phyloP scores from a whole-genome alignment of 2,113 vertebrate species.

The Ahaetulla prasina region DNA sequence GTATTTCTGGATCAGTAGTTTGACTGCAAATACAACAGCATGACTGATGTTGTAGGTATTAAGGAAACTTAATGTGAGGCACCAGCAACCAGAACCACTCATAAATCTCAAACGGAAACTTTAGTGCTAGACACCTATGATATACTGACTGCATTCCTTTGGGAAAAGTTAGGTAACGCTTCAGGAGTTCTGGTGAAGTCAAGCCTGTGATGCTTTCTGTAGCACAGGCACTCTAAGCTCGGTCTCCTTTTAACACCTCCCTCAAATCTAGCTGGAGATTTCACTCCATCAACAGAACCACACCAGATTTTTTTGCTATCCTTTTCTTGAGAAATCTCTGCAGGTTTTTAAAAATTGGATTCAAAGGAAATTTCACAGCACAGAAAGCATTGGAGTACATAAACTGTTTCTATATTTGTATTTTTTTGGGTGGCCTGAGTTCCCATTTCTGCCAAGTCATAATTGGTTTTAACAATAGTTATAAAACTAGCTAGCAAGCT shows the following conservation, averaged over 20 bases:
- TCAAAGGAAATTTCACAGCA: neutral
- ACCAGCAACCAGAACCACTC: neutral
- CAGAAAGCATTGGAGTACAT: neutral
- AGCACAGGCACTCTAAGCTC: neutral
- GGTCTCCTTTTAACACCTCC: neutral
- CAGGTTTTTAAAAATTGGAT: neutral
- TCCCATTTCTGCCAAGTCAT: neutral
- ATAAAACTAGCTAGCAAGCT: neutral
- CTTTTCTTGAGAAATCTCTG: conserved; percentile 13
- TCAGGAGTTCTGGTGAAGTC: neutral
- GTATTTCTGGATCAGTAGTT: neutral
- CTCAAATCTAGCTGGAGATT: neutral
- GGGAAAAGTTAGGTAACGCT: neutral
- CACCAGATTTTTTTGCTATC: neutral
- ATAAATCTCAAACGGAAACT: neutral
- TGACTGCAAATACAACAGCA: conserved; percentile 19
- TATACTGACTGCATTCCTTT: neutral
- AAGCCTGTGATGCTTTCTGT: neutral
- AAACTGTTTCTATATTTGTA: neutral
- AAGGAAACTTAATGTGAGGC: conserved; percentile 5
- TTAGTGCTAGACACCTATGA: neutral
- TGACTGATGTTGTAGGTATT: neutral
- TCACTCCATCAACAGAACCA: neutral
- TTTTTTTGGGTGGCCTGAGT: neutral
- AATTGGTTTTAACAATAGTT: neutral